Evolutionary conservation across 2,113 vertebrate genomes (phyloP).

Genomic region (Lynx canadensis): DNA sequence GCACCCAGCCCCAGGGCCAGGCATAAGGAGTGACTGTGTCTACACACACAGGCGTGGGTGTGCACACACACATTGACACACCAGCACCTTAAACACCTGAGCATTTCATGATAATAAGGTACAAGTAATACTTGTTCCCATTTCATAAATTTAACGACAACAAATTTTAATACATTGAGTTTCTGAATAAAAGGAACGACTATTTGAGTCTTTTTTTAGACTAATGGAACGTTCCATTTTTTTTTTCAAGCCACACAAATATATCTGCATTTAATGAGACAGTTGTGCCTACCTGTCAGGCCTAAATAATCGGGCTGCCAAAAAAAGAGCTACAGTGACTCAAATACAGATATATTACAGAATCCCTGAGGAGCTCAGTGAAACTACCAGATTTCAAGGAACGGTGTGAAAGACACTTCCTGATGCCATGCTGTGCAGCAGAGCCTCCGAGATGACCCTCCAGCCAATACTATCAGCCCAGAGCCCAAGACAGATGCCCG

Average conservation of each 20-base stretch:
- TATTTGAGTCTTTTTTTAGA: conserved; percentile 30
- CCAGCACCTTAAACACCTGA: not conserved
- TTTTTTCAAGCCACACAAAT: conserved; percentile 62
- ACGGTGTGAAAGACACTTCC: not conserved
- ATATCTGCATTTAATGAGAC: conserved; percentile 67
- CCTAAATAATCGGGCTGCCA: conserved; percentile 67
- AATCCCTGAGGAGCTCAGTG: not conserved
- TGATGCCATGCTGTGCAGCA: not conserved
- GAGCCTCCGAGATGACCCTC: not conserved
- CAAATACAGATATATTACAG: conserved; percentile 36
- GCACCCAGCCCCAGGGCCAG: not conserved
- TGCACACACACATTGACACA: not conserved
- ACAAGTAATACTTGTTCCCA: not conserved
- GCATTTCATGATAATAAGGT: not conserved
- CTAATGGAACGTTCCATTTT: conserved; percentile 55
- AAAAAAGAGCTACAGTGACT: conserved; percentile 53
- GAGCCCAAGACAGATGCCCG: not conserved
- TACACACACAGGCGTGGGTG: not conserved
- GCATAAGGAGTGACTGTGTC: too few species aligned
- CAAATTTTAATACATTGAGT: conserved; percentile 10
- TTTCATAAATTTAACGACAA: conserved; percentile 14
- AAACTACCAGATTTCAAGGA: not conserved
- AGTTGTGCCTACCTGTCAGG: conserved; percentile 71
- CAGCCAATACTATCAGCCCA: not conserved
- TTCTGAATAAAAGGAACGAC: conserved; percentile 28